Conservation (phyloP, 2,888 invertebrate genomes). For the Plutella xylostella region DNA sequence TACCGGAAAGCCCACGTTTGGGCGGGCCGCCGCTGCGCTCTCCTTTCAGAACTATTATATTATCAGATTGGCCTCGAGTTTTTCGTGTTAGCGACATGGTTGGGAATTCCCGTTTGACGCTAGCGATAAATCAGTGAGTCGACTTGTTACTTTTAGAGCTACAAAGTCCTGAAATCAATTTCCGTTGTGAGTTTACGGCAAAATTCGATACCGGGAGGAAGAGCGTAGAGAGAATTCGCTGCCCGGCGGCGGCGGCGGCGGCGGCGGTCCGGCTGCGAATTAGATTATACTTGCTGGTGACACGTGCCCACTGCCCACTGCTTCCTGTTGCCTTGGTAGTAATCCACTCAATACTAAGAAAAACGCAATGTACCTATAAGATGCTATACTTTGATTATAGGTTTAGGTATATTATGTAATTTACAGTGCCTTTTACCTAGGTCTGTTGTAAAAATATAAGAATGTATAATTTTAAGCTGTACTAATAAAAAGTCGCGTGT, state of each 20-base stretch:
- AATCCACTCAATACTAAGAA: no score
- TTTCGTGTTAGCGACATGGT: no score
- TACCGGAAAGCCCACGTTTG: conserved; percentile 19
- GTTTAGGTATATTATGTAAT: no score
- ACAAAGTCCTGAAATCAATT: conserved; percentile 52
- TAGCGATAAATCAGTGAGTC: not conserved
- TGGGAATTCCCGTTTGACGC: no score
- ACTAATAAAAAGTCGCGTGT: no score
- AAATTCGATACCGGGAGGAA: conserved; percentile 51
- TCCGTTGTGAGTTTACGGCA: conserved; percentile 40
- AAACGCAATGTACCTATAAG: no score
- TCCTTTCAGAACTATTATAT: not conserved
- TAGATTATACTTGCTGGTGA: conserved; percentile 48
- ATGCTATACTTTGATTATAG: no score
- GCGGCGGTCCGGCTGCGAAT: conserved; percentile 47
- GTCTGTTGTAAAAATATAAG: no score
- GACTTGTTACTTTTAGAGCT: not conserved
- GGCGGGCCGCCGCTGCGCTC: not conserved
- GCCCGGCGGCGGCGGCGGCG: not conserved
- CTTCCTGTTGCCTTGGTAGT: no score
- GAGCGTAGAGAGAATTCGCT: conserved; percentile 9
- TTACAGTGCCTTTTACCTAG: no score
- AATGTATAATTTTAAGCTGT: no score
- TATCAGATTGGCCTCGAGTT: not conserved
- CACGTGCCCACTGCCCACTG: conserved; percentile 22